phyloP scores from a whole-genome alignment of 1,140 invertebrate genomes.

The Armadillidium nasatum region DNA sequence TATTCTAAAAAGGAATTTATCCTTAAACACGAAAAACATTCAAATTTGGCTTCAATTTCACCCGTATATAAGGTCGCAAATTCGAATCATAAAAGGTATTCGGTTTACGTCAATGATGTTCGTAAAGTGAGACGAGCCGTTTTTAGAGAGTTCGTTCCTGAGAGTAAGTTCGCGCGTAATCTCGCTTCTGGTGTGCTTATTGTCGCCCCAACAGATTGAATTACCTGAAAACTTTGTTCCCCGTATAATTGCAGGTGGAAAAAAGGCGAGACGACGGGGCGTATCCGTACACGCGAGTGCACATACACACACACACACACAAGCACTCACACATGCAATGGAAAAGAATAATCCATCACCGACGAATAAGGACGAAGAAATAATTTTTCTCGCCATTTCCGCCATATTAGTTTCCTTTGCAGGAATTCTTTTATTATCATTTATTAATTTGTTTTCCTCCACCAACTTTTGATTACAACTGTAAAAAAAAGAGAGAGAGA shows the following conservation, averaged over 20 bases:
- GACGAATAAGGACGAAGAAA: background rate
- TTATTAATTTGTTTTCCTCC: background rate
- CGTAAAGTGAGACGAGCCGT: background rate
- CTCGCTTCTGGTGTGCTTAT: background rate
- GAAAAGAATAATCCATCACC: background rate
- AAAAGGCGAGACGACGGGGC: background rate
- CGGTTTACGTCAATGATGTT: background rate
- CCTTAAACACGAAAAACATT: background rate
- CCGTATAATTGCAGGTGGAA: background rate
- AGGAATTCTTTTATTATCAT: background rate
- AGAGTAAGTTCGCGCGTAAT: background rate
- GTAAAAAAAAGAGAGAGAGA: background rate
- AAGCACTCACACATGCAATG: too few species aligned
- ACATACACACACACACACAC: too few species aligned
- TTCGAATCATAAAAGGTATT: background rate
- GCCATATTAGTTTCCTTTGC: conserved; percentile 1
- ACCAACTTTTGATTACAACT: conserved; percentile 7
- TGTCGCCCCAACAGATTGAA: background rate
- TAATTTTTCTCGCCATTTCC: background rate
- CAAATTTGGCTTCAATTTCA: background rate
- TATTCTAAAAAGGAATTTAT: background rate
- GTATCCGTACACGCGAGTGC: too few species aligned
- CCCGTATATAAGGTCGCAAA: background rate
- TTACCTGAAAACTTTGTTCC: background rate
- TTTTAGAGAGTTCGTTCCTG: background rate